Evolutionary conservation across 2,888 invertebrate species (phyloP).

Genomic region (Psylliodes chrysocephalus): DNA sequence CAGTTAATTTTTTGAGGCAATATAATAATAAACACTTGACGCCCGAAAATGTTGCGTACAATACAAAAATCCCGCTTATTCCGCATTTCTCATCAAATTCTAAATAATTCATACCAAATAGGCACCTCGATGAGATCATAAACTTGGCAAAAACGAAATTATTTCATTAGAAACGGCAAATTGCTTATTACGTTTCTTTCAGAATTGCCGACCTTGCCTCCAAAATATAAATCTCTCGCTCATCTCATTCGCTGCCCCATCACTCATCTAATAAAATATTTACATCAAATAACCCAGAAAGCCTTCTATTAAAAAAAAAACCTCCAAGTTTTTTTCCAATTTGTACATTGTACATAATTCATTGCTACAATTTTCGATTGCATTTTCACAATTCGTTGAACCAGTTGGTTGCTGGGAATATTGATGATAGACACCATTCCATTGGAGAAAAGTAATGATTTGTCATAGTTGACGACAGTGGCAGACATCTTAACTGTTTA

Average conservation of each 20-base stretch:
- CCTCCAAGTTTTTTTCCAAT: not conserved
- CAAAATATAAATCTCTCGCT: conserved; percentile 1
- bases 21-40: too few species aligned
- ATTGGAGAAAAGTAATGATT: too few species aligned
- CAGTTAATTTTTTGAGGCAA: too few species aligned
- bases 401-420: too few species aligned
- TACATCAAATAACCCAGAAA: conserved; percentile 4
- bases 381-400: too few species aligned
- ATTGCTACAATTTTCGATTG: too few species aligned
- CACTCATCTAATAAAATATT: conserved; percentile 6
- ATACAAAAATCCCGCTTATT: too few species aligned
- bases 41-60: too few species aligned
- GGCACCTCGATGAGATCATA: not conserved
- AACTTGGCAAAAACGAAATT: conserved; percentile 13
- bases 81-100: not conserved
- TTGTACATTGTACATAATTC: too few species aligned
- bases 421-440: too few species aligned
- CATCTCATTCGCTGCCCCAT: not conserved
- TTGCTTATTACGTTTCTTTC: conserved; percentile 17
- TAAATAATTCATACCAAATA: not conserved
- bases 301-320: not conserved
- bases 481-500: too few species aligned
- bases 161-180: conserved; percentile 18
- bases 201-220: conserved; percentile 3
- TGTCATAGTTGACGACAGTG: too few species aligned